These are phyloP conservation scores for Brachionus calyciflorus DNA, from an alignment of 1,140 invertebrate genomes.

Conservation along the genomic window DNA sequence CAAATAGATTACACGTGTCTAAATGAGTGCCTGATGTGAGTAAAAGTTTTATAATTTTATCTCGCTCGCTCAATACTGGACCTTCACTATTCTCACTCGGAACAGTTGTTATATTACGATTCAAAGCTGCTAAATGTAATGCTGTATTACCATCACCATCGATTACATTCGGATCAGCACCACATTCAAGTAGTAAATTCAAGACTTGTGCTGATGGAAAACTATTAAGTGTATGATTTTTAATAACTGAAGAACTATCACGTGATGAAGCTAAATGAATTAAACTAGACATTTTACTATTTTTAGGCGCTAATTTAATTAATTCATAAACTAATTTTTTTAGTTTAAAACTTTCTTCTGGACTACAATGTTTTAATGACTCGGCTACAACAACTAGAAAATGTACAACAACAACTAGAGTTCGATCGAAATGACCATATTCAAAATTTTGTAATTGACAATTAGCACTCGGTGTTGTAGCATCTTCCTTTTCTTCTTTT, in stretches of 20 bases:
- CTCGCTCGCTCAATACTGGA: slow-evolving; percentile 68
- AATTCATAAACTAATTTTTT: slow-evolving; percentile 66
- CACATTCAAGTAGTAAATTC: slow-evolving; percentile 12
- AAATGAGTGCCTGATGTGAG: slow-evolving; percentile 55
- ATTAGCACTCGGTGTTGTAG: not conserved
- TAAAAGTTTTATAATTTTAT: slow-evolving; percentile 72
- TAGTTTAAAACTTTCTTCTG: slow-evolving; percentile 63
- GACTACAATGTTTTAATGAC: slow-evolving; percentile 54
- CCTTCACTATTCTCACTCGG: not conserved
- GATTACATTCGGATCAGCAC: not conserved
- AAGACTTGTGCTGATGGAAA: slow-evolving; percentile 67
- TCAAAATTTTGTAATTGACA: slow-evolving; percentile 60
- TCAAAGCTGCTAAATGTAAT: slow-evolving; percentile 71
- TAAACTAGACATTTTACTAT: slow-evolving; percentile 71
- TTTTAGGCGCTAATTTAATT: slow-evolving; percentile 71
- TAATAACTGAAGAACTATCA: slow-evolving; percentile 63
- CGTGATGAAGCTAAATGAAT: slow-evolving; percentile 76
- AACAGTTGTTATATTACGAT: slow-evolving; percentile 64
- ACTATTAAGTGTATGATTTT: slow-evolving; percentile 64
- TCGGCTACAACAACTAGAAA: slow-evolving; percentile 71
- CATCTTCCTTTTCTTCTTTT: not conserved
- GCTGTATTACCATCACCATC: slow-evolving; percentile 69
- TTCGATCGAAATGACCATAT: slow-evolving; percentile 72
- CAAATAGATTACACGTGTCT: not conserved
- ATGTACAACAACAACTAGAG: slow-evolving; percentile 80